phyloP scores from a whole-genome alignment of 2,797 vertebrate genomes.

The Coregonus ussuriensis region DNA sequence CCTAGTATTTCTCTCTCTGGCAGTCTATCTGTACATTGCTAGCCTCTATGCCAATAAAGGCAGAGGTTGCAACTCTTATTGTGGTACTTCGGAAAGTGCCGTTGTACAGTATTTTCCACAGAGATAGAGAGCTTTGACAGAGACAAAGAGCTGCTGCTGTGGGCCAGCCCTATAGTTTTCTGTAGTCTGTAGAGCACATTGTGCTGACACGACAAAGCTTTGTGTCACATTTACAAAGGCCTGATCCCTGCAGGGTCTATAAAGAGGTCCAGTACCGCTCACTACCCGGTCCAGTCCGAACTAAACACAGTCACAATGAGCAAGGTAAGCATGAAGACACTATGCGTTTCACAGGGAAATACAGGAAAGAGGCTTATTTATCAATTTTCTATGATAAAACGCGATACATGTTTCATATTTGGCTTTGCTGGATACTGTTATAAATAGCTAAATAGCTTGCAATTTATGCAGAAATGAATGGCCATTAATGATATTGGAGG shows the following conservation, averaged over 20 bases:
- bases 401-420: not conserved
- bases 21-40: slow-evolving; percentile 21
- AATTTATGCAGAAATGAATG: not conserved
- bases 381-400: not conserved
- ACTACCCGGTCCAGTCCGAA: slow-evolving; percentile 57
- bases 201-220: slow-evolving; percentile 74
- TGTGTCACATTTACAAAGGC: slow-evolving; percentile 68
- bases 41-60: slow-evolving; percentile 64
- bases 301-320: slow-evolving; percentile 69
- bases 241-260: slow-evolving; percentile 72
- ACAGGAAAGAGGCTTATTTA: not conserved
- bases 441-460: not conserved
- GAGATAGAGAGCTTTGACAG: slow-evolving; percentile 54
- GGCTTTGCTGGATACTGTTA: not conserved
- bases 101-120: slow-evolving; percentile 65
- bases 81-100: slow-evolving; percentile 66
- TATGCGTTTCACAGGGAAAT: not conserved
- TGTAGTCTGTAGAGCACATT: slow-evolving; percentile 60
- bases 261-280: slow-evolving; percentile 66
- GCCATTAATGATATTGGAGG: no score
- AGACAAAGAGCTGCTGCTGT: slow-evolving; percentile 67
- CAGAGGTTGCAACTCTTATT: slow-evolving; percentile 72
- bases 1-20: no score
- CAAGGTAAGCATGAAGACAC: slow-evolving; percentile 71
- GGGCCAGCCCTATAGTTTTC: slow-evolving; percentile 58